Evolutionary conservation across 2,113 vertebrate species (phyloP), one percentile per base, ranked within the genome.

Genomic region (Laticauda colubrina): DNA sequence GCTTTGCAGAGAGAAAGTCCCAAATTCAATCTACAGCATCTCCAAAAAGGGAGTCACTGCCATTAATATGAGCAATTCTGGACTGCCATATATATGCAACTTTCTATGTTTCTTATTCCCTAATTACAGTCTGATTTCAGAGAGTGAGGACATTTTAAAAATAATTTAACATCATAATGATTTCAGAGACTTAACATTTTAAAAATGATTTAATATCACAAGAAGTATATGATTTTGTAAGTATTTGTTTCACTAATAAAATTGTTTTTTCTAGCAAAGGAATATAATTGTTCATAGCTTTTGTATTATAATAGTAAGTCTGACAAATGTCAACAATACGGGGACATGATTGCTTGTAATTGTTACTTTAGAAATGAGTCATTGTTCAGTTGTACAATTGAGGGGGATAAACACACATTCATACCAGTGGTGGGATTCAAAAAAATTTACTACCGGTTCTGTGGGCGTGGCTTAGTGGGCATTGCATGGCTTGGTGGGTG

Each of bases 111-210:
- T 29, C 29, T 88, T 69, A 64, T 88, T 88, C 61, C 59, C 59
- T 64, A 64, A n/a, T 53, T 81, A 24, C n/a, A 45, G n/a, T 75
- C 91, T 88, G 53, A 92, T 92, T 92, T 39, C 34, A 91, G 54
- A 89, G 21, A 89, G 21, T 88, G 39, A 56, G n/a, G 26, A 9
- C 34, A 34, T 89, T 92, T 61, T 89, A 48, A 48, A 56, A 81
- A 88, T 92, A 75, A 21, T 34, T 85, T 45, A 9, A 2, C 45
- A 18, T n/a, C 56, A 34, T 3, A 39, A 39, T 88, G 53, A 92
- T 92, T 92, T 34, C 53, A 91, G 54, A 88, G 20, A 89, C 20
- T 88, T 24, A 55, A 9, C 34, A 34, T 89, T 92, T 64, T 45
- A 5, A 45, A 45, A 45, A 45, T 45, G 45, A 5, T 45, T 45